Conservation (phyloP, 2,113 vertebrate species). For the Vidua macroura region DNA sequence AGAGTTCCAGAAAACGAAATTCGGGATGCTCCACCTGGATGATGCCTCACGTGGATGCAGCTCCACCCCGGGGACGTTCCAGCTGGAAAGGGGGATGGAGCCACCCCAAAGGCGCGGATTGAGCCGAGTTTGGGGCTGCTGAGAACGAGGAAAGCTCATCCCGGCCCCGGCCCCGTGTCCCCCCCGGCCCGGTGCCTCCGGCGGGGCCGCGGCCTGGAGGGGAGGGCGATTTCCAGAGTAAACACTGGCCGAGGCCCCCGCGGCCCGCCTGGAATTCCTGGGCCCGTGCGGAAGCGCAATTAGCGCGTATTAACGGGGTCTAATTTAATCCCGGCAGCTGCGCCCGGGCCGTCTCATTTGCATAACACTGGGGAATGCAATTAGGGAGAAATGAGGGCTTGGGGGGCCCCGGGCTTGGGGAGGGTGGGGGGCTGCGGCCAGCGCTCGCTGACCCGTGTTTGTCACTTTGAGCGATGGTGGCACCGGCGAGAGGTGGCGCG, state of each 20-base stretch:
- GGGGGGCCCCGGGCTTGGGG: not conserved
- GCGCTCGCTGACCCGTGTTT: not conserved
- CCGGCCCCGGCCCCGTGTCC: not conserved
- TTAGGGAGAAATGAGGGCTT: constrained; percentile 60
- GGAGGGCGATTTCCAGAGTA: not conserved
- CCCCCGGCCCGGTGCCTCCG: not conserved
- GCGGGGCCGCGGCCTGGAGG: not conserved
- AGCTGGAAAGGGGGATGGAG: no score
- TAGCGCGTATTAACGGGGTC: constrained; percentile 67
- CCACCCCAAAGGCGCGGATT: no score
- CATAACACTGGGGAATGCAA: constrained; percentile 76
- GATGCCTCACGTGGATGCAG: no score
- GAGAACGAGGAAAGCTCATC: no score
- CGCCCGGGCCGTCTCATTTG: constrained; percentile 64
- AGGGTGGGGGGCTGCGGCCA: not conserved
- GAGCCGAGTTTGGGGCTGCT: no score
- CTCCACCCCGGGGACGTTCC: no score
- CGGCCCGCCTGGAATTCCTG: not conserved
- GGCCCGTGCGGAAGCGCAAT: constrained; percentile 63
- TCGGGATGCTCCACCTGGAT: no score
- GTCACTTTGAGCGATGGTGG: constrained; percentile 14
- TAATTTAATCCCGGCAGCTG: constrained; percentile 77
- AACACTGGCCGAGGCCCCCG: constrained; percentile 36
- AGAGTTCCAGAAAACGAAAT: no score
- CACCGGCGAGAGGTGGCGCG: not conserved